phyloP scores from a whole-genome alignment of 2,113 vertebrate species.

The Elgaria multicarinata region DNA sequence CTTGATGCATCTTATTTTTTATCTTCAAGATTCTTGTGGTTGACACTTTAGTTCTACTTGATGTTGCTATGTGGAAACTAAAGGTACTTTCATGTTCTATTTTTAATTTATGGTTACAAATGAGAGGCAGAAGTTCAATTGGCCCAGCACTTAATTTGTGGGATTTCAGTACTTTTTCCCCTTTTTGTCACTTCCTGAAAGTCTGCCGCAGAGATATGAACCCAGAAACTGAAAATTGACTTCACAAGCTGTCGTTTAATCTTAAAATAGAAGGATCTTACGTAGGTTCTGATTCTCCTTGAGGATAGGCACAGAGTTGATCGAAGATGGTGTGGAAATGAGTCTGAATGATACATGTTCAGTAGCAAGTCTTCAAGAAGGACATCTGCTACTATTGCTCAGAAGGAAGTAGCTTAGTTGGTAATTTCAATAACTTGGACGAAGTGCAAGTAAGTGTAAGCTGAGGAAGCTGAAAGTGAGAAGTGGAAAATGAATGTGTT shows the following conservation, averaged over 20 bases:
- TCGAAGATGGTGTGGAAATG: neutral
- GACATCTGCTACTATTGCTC: constrained; percentile 51
- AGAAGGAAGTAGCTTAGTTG: constrained; percentile 53
- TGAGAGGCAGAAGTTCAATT: constrained; percentile 64
- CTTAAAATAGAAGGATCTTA: constrained; percentile 20
- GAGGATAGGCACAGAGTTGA: constrained; percentile 52
- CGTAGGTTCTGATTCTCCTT: constrained; percentile 41
- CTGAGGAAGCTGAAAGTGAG: constrained; percentile 42
- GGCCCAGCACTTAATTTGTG: constrained; percentile 53
- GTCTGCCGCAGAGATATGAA: constrained; percentile 59
- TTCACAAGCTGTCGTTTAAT: constrained; percentile 46
- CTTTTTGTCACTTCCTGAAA: constrained; percentile 79
- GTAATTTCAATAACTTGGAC: constrained; percentile 45
- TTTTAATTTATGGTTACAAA: constrained; percentile 56
- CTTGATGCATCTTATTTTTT: neutral
- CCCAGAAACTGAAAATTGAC: constrained; percentile 62
- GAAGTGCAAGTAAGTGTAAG: constrained; percentile 41
- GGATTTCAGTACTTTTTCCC: constrained; percentile 65
- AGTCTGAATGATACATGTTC: neutral
- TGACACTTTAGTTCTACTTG: neutral
- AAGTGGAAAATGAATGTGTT: constrained; percentile 74
- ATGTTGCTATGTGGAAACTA: constrained; percentile 2
- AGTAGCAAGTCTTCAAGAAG: constrained; percentile 65
- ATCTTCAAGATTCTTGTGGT: neutral
- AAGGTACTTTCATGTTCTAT: constrained; percentile 58